Evolutionary conservation across 1,140 invertebrate species (phyloP), one percentile per base, ranked within the genome.

Genomic region (Lamellibrachia luymesi): DNA sequence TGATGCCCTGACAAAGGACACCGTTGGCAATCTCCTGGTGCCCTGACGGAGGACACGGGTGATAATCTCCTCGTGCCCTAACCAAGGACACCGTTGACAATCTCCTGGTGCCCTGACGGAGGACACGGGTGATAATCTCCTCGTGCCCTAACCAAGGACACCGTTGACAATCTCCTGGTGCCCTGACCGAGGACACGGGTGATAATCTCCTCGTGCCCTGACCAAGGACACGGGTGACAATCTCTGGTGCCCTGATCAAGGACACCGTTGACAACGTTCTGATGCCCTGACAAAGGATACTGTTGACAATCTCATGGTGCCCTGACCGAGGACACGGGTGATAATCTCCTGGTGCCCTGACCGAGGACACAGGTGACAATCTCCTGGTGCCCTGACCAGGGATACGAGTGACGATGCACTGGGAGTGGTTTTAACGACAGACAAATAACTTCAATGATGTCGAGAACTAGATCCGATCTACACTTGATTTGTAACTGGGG

Each of bases 31-130:
- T 22, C 64, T 80, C 2, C 64, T 80, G 2, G 52, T 80, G 64
- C 13, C 64, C 64, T 80, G 64, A 80, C 64, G 6, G 17, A 56
- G 0, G 52, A 17, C 52, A 80, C 13, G 13, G 13, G 92, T 52
- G 92, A 92, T 17, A 92, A 92, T n/a, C 92, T 92, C 10, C 56
- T 52, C 52, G 10, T 92, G 92, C 92, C 51, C 38, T 92, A 6
- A 92, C 17, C 49, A 50, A 49, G 6, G 90, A 25, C 2, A 50
- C 27, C 7, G 0, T 38, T 38, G 1, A 38, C 38, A 38, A 38
- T 38, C 38, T 38, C 38, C 38, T 38, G 38, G 38, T 38, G 38
- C 38, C 38, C 38, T 38, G 38, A 38, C 38, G 38, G 38, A 38
- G 38, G 38, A 38, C 38, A 38, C 38, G 38, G 38, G 38, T 80